Percentiles rank a stretch among this genome's conserved stretches.
Evolutionary conservation across 2,113 vertebrate species (phyloP).

Genomic region (Nothocercus julius): DNA sequence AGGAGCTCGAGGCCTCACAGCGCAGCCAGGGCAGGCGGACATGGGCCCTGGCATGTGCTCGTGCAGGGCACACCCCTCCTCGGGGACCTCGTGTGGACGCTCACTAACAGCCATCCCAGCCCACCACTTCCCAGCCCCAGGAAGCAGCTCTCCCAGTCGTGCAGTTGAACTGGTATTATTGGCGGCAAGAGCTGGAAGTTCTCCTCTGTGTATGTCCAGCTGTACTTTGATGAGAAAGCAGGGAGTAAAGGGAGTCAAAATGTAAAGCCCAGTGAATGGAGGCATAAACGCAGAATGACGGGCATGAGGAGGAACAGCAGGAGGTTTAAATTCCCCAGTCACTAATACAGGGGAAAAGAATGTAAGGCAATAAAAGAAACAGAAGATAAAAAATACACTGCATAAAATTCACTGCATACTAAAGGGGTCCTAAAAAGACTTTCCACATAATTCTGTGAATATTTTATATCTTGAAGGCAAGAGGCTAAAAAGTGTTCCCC

Average conservation of each 20-base stretch:
- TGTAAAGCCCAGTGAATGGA: background rate
- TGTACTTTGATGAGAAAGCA: background rate
- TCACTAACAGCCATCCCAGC: background rate
- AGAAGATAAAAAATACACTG: conserved; percentile 6
- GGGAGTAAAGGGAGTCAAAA: background rate
- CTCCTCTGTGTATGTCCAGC: background rate
- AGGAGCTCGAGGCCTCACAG: background rate
- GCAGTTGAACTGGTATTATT: background rate
- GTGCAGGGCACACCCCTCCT: background rate
- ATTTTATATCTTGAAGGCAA: conserved; percentile 42
- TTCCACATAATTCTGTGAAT: conserved; percentile 44
- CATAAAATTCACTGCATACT: conserved; percentile 49
- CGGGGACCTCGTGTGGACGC: background rate
- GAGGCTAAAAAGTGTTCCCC: background rate
- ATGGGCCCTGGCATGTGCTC: background rate
- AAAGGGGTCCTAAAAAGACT: conserved; percentile 32
- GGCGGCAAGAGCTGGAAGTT: background rate
- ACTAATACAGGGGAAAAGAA: background rate
- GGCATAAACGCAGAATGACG: background rate
- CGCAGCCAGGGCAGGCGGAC: background rate
- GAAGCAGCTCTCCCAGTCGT: background rate
- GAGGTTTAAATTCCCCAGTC: background rate
- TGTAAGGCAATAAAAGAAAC: background rate
- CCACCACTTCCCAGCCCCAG: background rate
- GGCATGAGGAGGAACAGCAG: background rate